Percentiles rank a stretch among this genome's conserved stretches.
phyloP scores from a whole-genome alignment of 2,797 vertebrate genomes.

The Takifugu ocellatus region DNA sequence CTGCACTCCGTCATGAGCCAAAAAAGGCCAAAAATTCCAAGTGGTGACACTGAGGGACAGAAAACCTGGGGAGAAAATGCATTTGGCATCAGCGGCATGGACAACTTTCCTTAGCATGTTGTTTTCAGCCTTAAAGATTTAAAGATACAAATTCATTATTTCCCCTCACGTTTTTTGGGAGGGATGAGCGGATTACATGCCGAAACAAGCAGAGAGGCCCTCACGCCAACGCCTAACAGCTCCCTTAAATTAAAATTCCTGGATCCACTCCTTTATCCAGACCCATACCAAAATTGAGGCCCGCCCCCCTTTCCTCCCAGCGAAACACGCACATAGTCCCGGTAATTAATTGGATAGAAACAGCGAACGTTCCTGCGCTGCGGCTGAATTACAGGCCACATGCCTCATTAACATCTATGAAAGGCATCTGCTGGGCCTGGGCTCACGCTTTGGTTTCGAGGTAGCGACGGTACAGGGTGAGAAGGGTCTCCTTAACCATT shows the following conservation, averaged over 20 bases:
- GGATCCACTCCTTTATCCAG: neutral
- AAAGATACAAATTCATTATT: neutral
- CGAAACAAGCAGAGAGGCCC: neutral
- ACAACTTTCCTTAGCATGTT: slow-evolving; percentile 26
- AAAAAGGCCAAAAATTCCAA: slow-evolving; percentile 8
- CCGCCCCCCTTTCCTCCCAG: no score
- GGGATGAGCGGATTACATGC: neutral
- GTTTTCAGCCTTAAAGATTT: neutral
- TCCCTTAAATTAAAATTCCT: neutral
- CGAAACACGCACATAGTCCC: no score
- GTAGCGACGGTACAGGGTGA: no score
- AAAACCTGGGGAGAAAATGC: slow-evolving; percentile 42
- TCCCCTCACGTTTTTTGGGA: neutral
- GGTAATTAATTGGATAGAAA: no score
- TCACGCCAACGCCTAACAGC: neutral
- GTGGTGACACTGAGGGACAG: slow-evolving; percentile 18
- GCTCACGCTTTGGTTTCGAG: no score
- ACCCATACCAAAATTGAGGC: neutral
- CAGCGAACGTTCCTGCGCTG: no score
- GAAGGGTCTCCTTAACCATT: no score
- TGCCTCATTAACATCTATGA: no score
- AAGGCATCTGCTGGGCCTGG: no score
- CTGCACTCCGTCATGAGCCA: slow-evolving; percentile 11
- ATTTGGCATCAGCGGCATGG: slow-evolving; percentile 52
- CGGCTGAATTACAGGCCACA: no score